Base-by-base conservation (phyloP, 2,797 vertebrate genomes). In the Chaetophractus vellerosus region DNA sequence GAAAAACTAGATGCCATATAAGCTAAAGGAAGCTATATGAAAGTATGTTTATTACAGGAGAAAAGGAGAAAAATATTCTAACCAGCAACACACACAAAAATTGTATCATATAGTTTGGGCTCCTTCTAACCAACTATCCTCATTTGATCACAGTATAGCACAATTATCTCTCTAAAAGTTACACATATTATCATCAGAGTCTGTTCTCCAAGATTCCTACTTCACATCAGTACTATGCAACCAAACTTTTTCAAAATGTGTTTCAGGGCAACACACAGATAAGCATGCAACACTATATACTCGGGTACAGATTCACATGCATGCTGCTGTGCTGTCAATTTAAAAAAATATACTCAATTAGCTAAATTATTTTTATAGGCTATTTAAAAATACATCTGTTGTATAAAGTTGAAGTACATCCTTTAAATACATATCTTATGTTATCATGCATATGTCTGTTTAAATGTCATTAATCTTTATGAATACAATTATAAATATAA, bases 401-500 rank as follows among this genome's bases (percentile, higher is more conserved):
- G 28, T 66, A 92, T 52, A 93, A 4, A 76, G 69, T 38, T 81
- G 92, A 97, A 97, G 94, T 1, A 1, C 33, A 96, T 96, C 96
- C 96, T 97, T 96, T 97, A 97, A 97, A 97, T 95, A 95, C 3
- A 94, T 94, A 83, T 97, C 95, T 98, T 88, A 95, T 0, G 15
- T 87, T 93, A 96, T 91, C 0, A 2, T 63, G 97, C 90, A 95
- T 97, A 95, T 97, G 96, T 96, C 96, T 97, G 96, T 97, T 98
- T 98, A 97, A 97, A 98, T 93, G 95, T 84, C 95, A 98, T 98
- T 98, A 98, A 98, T 98, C 97, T 98, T 98, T 98, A 96, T 93
- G 98, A 98, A 98, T 97, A 98, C 95, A 98, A 98, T 98, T 98
- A 98, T 98, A 98, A 98, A 98, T 96, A 98, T 96, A 98, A 98